Evolutionary conservation across 23 tunicate species (phyloP), one percentile per base, ranked within the genome.

Genomic region (Ciona savignyi): DNA sequence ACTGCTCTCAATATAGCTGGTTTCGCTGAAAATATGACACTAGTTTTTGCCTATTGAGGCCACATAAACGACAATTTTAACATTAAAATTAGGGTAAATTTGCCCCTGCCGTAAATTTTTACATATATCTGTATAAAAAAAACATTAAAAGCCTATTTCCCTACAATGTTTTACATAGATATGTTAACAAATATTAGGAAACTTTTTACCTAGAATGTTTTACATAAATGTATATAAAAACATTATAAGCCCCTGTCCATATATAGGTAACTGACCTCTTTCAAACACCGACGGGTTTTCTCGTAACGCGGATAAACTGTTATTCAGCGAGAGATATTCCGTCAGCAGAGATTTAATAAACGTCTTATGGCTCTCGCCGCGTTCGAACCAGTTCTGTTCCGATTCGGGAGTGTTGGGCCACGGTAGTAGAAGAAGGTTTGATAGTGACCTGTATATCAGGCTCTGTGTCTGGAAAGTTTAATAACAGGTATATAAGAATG

Each of bases 361-460:
- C 15, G 74, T 69, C 4, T 67, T 19, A 33, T 91, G 97, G 31
- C 56, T 72, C 34, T 67, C 66, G 25, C 67, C 64, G 6, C 97
- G 63, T 34, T 77, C 97, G 0, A 84, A 83, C 90, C 91, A 91
- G 28, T 77, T 81, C 42, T 91, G 97, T 56, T 91, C 97, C 0
- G 51, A 31, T 72, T 91, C 91, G 2, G 97, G 97, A 27, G 97
- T 91, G 75, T 91, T 91, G 2, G 97, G 97, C 97, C 97, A 91
- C 1, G 97, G 91, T 2, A 85, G 83, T 1, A 91, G 62, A 32
- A 91, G 83, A 26, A 91, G 75, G 65, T 84, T 91, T 27, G 91
- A 84, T 2, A 91, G 71, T 25, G 97, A 74, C 61, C 77, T 77
- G 79, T 71, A 91, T n/a, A 91, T 83, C 48, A 91, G 49, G 22